These are phyloP conservation scores for Neodiprion lecontei DNA, from an alignment of 1,140 invertebrate species.

Conservation along the genomic window DNA sequence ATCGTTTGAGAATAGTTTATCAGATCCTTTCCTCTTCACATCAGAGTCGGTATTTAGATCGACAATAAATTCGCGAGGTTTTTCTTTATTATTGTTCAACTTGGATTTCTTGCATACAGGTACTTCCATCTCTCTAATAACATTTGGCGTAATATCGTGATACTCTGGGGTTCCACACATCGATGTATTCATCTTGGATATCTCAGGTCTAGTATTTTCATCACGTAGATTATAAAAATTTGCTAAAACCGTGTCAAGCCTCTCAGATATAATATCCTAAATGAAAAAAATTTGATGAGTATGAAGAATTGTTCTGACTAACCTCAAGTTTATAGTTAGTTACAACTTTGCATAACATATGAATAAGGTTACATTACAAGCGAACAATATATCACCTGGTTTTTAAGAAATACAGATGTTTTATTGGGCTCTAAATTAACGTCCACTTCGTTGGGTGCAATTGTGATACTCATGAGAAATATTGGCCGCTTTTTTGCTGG, in stretches of 20 bases:
- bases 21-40: not conserved
- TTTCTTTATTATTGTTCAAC: not conserved
- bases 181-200: not conserved
- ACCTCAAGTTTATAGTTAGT: no score
- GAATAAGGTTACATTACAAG: no score
- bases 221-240: not conserved
- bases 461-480: conserved; percentile 58
- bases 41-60: not conserved
- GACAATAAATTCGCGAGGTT: not conserved
- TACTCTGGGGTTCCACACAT: not conserved
- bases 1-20: not conserved
- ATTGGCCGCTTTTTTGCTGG: conserved; percentile 52
- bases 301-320: no score
- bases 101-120: not conserved
- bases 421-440: conserved; percentile 75
- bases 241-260: not conserved
- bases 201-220: not conserved
- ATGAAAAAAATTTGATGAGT: not conserved
- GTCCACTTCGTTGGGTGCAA: conserved; percentile 63
- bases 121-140: not conserved
- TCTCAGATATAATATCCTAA: not conserved
- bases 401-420: conserved; percentile 64
- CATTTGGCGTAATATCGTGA: not conserved
- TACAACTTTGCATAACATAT: no score
- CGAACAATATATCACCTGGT: conserved; percentile 46